These are phyloP conservation scores for Mechanitis messenoides DNA, from an alignment of 2,888 invertebrate species.

Conservation along the genomic window DNA sequence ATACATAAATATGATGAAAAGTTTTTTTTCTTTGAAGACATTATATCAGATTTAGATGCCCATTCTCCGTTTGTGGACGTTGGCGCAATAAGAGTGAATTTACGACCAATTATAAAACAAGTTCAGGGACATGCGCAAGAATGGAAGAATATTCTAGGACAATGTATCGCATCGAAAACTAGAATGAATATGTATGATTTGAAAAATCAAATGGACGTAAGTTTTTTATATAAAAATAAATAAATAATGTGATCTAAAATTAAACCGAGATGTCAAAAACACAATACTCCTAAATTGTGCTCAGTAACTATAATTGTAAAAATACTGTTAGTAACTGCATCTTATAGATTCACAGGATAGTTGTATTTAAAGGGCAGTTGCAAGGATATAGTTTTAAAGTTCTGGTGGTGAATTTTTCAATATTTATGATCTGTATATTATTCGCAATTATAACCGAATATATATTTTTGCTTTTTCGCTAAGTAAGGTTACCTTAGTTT, in stretches of 20 bases:
- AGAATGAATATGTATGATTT: conserved; percentile 81
- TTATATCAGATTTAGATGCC: conserved; percentile 79
- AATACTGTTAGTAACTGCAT: too few relatives aligned
- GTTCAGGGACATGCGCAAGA: conserved; percentile 82
- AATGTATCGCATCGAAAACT: conserved; percentile 80
- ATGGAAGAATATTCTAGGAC: conserved; percentile 87
- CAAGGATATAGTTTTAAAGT: too few relatives aligned
- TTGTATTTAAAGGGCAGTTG: too few relatives aligned
- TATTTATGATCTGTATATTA: too few relatives aligned
- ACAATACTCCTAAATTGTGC: too few relatives aligned
- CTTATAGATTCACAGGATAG: too few relatives aligned
- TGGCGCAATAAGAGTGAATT: conserved; percentile 83
- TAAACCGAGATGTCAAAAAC: not conserved
- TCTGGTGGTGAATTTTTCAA: too few relatives aligned
- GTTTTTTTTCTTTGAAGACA: conserved; percentile 88
- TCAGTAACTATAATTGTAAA: too few relatives aligned
- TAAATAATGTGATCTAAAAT: too few relatives aligned
- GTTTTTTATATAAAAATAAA: not conserved
- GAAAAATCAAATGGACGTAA: conserved; percentile 81
- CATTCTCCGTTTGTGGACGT: conserved; percentile 79
- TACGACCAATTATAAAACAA: conserved; percentile 81
- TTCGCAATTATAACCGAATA: too few relatives aligned
- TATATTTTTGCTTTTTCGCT: too few relatives aligned
- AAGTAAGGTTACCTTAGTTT: too few relatives aligned
- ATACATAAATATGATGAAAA: conserved; percentile 85